Percentiles rank a stretch among this genome's conserved stretches.
Evolutionary conservation across 1,140 invertebrate genomes (phyloP).

Genomic region (Halesus radiatus): DNA sequence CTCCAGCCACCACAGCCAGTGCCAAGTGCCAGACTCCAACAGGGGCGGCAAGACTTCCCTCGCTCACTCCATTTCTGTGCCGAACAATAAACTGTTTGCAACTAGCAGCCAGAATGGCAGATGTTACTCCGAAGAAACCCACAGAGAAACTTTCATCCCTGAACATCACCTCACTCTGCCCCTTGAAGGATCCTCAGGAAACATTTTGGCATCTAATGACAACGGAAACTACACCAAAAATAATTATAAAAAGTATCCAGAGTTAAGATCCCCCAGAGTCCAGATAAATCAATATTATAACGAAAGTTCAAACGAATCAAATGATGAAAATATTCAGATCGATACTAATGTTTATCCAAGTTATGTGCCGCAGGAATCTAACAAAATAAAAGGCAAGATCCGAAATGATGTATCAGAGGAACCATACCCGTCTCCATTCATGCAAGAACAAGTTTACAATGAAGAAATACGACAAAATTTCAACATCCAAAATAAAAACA

Average conservation of each 20-base stretch:
- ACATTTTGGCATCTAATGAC: conserved; percentile 20
- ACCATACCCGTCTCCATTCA: neutral
- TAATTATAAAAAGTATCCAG: conserved; percentile 39
- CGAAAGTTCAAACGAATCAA: conserved; percentile 44
- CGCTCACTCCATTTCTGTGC: conserved; percentile 39
- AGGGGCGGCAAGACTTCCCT: neutral
- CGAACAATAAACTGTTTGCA: conserved; percentile 28
- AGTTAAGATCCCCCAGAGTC: conserved; percentile 40
- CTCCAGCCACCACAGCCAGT: neutral
- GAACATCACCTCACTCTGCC: neutral
- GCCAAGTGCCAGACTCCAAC: neutral
- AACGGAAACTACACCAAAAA: conserved; percentile 39
- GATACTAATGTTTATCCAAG: conserved; percentile 31
- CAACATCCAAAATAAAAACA: conserved; percentile 37
- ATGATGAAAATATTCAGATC: conserved; percentile 49
- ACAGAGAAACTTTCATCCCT: neutral
- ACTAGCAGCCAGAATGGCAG: conserved; percentile 8
- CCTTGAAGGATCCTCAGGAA: neutral
- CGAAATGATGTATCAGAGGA: conserved; percentile 16
- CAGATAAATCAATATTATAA: conserved; percentile 42
- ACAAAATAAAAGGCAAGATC: conserved; percentile 27
- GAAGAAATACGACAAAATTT: conserved; percentile 38
- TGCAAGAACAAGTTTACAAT: conserved; percentile 33
- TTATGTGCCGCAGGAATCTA: conserved; percentile 25
- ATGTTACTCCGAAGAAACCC: conserved; percentile 35